A percentile compares a stretch with the other conserved stretches of the same genome.
These are phyloP conservation scores for Trachelus stipa DNA, from an alignment of 2,888 invertebrate species.

Conservation along the genomic window DNA sequence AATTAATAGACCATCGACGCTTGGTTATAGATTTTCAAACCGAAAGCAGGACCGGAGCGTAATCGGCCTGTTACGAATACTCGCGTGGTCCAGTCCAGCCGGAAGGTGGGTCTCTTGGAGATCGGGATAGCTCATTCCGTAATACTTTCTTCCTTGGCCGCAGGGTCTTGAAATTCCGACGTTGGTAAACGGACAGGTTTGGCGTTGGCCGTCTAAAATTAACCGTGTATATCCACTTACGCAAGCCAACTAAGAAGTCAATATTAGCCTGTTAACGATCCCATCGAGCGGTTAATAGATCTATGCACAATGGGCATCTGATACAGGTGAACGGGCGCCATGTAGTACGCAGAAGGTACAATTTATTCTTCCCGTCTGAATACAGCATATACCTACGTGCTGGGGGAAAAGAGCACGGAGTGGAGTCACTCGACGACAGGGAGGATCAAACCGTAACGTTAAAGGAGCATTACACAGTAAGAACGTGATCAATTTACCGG, in stretches of 20 bases:
- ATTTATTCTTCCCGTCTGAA: background rate
- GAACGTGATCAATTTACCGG: slow-evolving; percentile 8
- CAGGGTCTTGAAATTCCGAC: background rate
- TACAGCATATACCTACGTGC: background rate
- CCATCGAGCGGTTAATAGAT: background rate
- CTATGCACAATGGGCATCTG: background rate
- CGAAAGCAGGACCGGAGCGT: background rate
- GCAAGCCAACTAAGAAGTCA: background rate
- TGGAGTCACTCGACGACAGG: background rate
- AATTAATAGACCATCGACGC: background rate
- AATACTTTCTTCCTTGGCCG: background rate
- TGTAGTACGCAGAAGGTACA: background rate
- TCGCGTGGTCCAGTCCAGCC: background rate
- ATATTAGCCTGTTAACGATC: background rate
- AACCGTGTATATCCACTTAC: background rate
- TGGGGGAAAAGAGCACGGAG: background rate
- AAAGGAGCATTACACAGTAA: slow-evolving; percentile 4
- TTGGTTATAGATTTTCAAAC: background rate
- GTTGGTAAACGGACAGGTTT: background rate
- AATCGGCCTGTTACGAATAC: background rate
- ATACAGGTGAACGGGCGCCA: background rate
- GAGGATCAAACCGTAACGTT: background rate
- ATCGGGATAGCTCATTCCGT: background rate
- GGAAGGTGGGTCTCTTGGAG: background rate
- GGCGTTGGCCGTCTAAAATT: background rate